Percentiles rank a stretch among this genome's conserved stretches.
phyloP scores from a whole-genome alignment of 2,888 invertebrate genomes.

The Agonopterix arenella region DNA sequence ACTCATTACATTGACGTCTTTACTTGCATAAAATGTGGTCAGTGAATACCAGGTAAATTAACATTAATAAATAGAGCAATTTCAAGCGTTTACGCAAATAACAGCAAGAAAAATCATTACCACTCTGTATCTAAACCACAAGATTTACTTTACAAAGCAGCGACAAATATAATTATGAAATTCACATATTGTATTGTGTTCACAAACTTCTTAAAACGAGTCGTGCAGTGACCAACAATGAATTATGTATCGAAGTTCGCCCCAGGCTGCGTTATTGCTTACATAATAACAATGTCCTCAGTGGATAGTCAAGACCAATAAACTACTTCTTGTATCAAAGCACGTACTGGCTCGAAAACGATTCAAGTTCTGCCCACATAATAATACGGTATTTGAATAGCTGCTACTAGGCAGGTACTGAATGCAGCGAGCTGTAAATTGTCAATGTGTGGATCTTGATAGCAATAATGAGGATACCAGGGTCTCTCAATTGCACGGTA shows the following conservation, averaged over 20 bases:
- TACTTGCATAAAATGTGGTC: no score
- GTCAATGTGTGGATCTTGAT: conserved; percentile 40
- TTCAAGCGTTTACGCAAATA: no score
- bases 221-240: conserved; percentile 53
- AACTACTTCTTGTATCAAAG: conserved; percentile 57
- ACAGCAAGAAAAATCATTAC: no score
- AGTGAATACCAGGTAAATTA: no score
- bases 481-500: conserved; percentile 38
- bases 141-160: background rate
- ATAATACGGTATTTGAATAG: conserved; percentile 44
- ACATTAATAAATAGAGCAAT: no score
- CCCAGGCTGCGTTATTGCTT: conserved; percentile 55
- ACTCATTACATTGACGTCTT: no score
- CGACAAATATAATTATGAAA: background rate
- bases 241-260: conserved; percentile 51
- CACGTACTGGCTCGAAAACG: conserved; percentile 50
- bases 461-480: conserved; percentile 37
- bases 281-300: conserved; percentile 51
- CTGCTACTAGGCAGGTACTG: conserved; percentile 13
- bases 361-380: conserved; percentile 48
- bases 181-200: conserved; percentile 8
- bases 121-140: no score
- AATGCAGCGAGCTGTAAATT: conserved; percentile 33
- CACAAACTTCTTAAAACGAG: conserved; percentile 23
- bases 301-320: conserved; percentile 46